phyloP scores from a whole-genome alignment of 2,888 invertebrate species.

The Chalcis sispes region DNA sequence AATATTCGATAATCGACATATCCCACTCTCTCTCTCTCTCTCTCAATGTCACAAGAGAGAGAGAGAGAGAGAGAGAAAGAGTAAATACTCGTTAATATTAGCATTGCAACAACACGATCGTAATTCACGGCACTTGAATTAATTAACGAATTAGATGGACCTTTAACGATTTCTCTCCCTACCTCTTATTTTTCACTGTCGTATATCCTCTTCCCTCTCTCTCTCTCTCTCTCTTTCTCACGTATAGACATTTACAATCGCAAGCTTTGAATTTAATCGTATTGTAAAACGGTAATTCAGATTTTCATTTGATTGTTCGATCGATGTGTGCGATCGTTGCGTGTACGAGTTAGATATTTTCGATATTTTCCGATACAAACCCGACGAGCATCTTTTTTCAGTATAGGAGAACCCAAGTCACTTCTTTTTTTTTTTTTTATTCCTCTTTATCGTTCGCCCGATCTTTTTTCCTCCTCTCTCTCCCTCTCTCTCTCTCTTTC shows the following conservation, averaged over 20 bases:
- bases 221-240: background rate
- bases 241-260: too few species aligned
- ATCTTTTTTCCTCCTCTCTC: too few species aligned
- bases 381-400: background rate
- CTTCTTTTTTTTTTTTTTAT: too few species aligned
- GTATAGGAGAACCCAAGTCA: too few species aligned
- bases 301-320: slow-evolving; percentile 48
- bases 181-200: background rate
- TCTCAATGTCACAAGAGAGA: too few species aligned
- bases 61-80: background rate
- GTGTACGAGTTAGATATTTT: slow-evolving; percentile 1
- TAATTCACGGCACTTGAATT: slow-evolving; percentile 56
- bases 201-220: slow-evolving; percentile 7
- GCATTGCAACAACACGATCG: slow-evolving; percentile 24
- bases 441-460: too few species aligned
- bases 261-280: background rate
- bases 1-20: too few species aligned
- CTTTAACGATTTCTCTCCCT: background rate
- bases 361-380: too few species aligned
- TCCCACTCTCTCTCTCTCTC: too few species aligned
- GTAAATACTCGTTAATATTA: slow-evolving; percentile 38
- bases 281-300: too few species aligned
- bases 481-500: background rate
- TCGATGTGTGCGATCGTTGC: slow-evolving; percentile 42
- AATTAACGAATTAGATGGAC: slow-evolving; percentile 51